A percentile compares a stretch with the other conserved stretches of the same genome.
Conservation (phyloP, 2,888 invertebrate genomes). For the Phanerotoma sp. region DNA sequence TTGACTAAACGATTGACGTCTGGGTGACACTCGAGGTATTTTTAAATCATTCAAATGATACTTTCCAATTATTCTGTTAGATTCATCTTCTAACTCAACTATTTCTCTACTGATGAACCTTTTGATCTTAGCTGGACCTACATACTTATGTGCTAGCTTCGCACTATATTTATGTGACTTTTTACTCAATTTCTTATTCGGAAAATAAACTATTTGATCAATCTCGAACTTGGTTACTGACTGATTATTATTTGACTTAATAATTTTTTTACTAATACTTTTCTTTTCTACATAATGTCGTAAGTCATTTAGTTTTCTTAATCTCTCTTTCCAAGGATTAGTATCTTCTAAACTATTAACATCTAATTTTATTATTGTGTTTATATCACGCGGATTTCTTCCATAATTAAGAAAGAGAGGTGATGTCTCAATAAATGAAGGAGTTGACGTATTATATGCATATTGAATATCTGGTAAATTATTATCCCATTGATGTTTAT, state of each 20-base stretch:
- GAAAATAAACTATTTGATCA: conserved; percentile 10
- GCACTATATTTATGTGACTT: not conserved
- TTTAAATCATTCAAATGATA: conserved; percentile 23
- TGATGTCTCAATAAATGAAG: conserved; percentile 9
- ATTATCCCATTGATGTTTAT: conserved; percentile 27
- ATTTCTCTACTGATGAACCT: conserved; percentile 12
- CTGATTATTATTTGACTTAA: conserved; percentile 6
- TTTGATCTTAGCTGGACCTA: conserved; percentile 18
- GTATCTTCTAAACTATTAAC: too few relatives aligned
- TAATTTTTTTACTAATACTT: not conserved
- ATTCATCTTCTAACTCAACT: conserved; percentile 12
- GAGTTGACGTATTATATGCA: conserved; percentile 20
- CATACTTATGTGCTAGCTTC: conserved; percentile 5
- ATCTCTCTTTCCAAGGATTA: conserved; percentile 16
- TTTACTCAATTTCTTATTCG: not conserved
- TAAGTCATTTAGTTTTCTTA: conserved; percentile 22
- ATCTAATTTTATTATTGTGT: not conserved
- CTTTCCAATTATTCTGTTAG: conserved; percentile 20
- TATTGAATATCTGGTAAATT: conserved; percentile 24
- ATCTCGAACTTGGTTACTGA: conserved; percentile 7
- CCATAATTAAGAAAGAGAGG: conserved; percentile 23
- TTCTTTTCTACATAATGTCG: conserved; percentile 15
- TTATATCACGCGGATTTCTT: not conserved
- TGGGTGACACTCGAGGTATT: too few relatives aligned
- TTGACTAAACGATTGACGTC: too few relatives aligned